A percentile compares a stretch with the other conserved stretches of the same genome.
These are phyloP conservation scores for Pterocles orientalis DNA, from an alignment of 2,113 vertebrate genomes.

Conservation along the genomic window DNA sequence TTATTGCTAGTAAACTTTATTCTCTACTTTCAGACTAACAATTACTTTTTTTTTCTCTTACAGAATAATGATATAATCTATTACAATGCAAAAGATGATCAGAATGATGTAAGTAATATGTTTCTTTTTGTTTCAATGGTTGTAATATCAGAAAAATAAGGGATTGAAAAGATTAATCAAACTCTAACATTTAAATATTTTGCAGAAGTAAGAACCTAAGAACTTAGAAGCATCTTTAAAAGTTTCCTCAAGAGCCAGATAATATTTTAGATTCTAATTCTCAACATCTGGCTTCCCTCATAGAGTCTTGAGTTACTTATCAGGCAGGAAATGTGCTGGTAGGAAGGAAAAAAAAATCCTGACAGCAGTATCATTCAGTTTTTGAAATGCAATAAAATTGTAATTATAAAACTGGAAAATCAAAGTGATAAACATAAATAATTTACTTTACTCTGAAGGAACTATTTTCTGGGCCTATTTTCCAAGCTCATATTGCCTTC, in stretches of 20 bases:
- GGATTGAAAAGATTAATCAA: neutral
- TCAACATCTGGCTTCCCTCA: neutral
- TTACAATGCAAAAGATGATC: slow-evolving; percentile 97
- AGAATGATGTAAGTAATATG: slow-evolving; percentile 83
- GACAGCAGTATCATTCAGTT: neutral
- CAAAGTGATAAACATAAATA: neutral
- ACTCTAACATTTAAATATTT: neutral
- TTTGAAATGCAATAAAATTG: neutral
- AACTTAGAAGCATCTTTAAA: neutral
- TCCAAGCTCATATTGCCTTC: neutral
- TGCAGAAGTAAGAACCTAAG: neutral
- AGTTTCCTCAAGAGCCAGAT: neutral
- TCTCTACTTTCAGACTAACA: neutral
- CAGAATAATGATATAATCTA: slow-evolving; percentile 92
- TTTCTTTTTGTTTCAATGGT: neutral
- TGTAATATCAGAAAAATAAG: neutral
- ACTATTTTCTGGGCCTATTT: neutral
- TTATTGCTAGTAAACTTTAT: neutral
- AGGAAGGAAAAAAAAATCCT: neutral
- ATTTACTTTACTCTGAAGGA: neutral
- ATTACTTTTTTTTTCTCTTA: slow-evolving; percentile 46
- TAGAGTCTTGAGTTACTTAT: neutral
- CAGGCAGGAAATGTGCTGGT: neutral
- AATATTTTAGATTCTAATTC: neutral
- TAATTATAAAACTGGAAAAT: neutral